A percentile compares a stretch with the other conserved stretches of the same genome.
Evolutionary conservation across 2,113 vertebrate species (phyloP).

Genomic region (Corythaixoides concolor): DNA sequence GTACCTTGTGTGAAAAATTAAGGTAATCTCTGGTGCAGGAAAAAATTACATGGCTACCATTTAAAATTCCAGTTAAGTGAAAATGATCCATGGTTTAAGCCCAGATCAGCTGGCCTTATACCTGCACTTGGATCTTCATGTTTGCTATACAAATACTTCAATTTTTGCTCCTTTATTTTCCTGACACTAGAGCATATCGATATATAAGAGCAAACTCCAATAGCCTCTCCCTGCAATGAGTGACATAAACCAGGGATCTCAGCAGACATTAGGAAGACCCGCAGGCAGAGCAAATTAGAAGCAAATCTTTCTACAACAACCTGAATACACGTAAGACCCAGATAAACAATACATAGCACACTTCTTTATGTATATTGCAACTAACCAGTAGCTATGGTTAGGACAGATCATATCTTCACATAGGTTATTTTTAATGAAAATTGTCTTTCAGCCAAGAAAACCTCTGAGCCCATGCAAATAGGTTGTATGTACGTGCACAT

Average conservation of each 20-base stretch:
- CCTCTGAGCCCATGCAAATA: neutral
- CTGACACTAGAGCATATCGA: neutral
- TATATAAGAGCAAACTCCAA: neutral
- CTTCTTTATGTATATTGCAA: neutral
- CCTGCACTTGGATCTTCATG: neutral
- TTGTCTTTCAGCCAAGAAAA: neutral
- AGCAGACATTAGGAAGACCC: neutral
- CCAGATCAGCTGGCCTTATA: neutral
- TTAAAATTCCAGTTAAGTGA: neutral
- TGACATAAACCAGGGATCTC: constrained; percentile 30
- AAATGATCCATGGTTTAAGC: neutral
- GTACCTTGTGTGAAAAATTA: neutral
- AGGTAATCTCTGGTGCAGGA: neutral
- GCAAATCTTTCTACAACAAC: constrained; percentile 19
- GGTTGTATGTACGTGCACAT: neutral
- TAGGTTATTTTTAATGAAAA: neutral
- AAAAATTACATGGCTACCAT: neutral
- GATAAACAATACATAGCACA: constrained; percentile 17
- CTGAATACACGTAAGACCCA: neutral
- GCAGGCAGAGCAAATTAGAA: constrained; percentile 3
- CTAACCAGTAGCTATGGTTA: neutral
- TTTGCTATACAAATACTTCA: neutral
- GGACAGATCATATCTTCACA: neutral
- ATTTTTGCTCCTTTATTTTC: neutral
- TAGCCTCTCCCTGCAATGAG: neutral